A percentile compares a stretch with the other conserved stretches of the same genome.
Evolutionary conservation across 1,140 invertebrate species (phyloP).

Genomic region (Pseudomyrmex sp.): DNA sequence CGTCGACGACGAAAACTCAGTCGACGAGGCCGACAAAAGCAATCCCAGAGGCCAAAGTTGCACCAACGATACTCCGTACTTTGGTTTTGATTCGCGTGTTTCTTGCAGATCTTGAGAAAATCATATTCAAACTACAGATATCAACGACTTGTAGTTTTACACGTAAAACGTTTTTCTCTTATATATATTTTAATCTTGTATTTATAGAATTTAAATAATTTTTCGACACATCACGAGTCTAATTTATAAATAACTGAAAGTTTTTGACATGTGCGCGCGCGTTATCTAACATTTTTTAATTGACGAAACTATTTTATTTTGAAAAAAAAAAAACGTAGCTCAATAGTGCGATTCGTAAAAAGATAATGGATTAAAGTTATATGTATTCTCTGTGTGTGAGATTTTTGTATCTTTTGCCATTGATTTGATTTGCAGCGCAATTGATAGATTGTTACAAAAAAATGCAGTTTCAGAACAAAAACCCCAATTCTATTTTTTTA

Average conservation of each 20-base stretch:
- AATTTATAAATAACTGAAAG: background rate
- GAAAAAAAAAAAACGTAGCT: background rate
- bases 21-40: constrained; percentile 23
- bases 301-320: background rate
- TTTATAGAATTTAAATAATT: too few species aligned
- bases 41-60: constrained; percentile 12
- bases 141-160: background rate
- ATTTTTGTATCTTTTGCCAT: background rate
- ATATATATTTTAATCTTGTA: too few species aligned
- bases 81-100: background rate
- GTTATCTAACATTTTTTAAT: background rate
- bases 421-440: background rate
- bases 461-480: background rate
- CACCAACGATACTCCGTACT: background rate
- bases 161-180: too few species aligned
- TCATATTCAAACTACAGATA: too few species aligned
- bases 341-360: background rate
- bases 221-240: too few species aligned
- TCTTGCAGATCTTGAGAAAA: background rate
- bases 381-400: background rate
- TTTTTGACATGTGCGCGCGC: background rate
- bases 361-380: background rate
- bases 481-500: background rate
- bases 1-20: constrained; percentile 5
- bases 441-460: background rate